Evolutionary conservation across 2,888 invertebrate genomes (phyloP).

Genomic region (Marasmarcha lunaedactyla): DNA sequence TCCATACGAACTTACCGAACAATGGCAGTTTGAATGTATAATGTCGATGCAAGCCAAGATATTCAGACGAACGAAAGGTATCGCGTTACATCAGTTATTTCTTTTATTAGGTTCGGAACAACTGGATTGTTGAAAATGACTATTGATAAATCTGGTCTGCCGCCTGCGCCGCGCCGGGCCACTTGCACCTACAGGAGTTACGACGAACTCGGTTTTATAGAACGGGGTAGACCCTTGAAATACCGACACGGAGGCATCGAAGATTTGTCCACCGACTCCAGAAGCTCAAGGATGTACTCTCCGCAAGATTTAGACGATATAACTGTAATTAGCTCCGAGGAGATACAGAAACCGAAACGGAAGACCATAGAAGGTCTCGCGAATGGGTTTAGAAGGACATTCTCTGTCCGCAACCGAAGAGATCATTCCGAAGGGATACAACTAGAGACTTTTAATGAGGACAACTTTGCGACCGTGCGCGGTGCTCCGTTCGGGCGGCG

Average conservation of each 20-base stretch:
- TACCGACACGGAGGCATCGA: constrained; percentile 54
- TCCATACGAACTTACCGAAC: constrained; percentile 8
- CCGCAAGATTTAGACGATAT: constrained; percentile 51
- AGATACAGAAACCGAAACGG: constrained; percentile 45
- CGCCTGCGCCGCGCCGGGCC: constrained; percentile 50
- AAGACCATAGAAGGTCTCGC: constrained; percentile 57
- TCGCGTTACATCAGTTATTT: constrained; percentile 25
- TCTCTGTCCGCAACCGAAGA: constrained; percentile 48
- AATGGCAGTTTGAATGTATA: background rate
- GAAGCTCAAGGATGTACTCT: constrained; percentile 35
- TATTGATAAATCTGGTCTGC: constrained; percentile 52
- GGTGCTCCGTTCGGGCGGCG: constrained; percentile 58
- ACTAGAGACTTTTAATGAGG: constrained; percentile 45
- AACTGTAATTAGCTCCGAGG: constrained; percentile 58
- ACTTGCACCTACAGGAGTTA: constrained; percentile 62
- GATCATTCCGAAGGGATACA: constrained; percentile 50
- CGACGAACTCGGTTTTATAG: constrained; percentile 52
- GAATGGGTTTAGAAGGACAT: constrained; percentile 53
- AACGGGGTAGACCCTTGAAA: constrained; percentile 43
- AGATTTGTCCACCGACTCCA: constrained; percentile 41
- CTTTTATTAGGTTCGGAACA: constrained; percentile 42
- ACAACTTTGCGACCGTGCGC: constrained; percentile 54
- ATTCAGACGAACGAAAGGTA: constrained; percentile 18
- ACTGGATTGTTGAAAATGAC: constrained; percentile 43
- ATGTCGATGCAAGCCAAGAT: constrained; percentile 33